Evolutionary conservation across 2,888 invertebrate species (phyloP).

Genomic region (Pseudanteris insignis): DNA sequence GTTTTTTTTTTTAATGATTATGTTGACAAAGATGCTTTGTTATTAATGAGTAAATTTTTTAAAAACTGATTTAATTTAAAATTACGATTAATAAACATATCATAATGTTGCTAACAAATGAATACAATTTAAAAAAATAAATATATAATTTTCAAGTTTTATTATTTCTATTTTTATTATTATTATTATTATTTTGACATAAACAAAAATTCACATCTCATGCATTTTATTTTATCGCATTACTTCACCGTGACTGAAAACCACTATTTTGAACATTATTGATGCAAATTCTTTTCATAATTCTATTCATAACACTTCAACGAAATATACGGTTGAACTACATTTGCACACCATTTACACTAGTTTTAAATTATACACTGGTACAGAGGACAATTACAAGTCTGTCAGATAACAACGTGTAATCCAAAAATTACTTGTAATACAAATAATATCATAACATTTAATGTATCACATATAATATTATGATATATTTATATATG

Average conservation of each 20-base stretch:
- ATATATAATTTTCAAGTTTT: too few species aligned
- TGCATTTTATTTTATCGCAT: slow-evolving; percentile 36
- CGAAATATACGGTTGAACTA: slow-evolving; percentile 38
- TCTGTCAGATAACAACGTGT: slow-evolving; percentile 18
- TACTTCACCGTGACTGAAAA: slow-evolving; percentile 59
- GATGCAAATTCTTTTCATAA: slow-evolving; percentile 10
- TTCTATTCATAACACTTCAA: slow-evolving; percentile 42
- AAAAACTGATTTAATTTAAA: too few species aligned
- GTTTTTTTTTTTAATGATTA: too few species aligned
- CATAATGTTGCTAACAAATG: slow-evolving; percentile 22
- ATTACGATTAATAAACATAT: slow-evolving; percentile 22
- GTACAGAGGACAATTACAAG: slow-evolving; percentile 27
- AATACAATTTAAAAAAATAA: too few species aligned
- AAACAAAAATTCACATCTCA: slow-evolving; percentile 26
- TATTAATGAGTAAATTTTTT: too few species aligned
- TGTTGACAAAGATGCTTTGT: too few species aligned
- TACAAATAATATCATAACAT: too few species aligned
- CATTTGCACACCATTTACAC: slow-evolving; percentile 29
- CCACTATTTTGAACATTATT: slow-evolving; percentile 49
- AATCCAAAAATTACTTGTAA: slow-evolving; percentile 15
- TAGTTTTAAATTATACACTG: slow-evolving; percentile 23
- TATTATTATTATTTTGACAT: too few species aligned
- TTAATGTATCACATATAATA: too few species aligned
- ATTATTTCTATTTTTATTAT: too few species aligned
- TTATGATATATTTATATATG: too few species aligned